Percentiles rank a stretch among this genome's conserved stretches.
These are phyloP conservation scores for Bradypodion ventrale DNA, from an alignment of 2,797 vertebrate genomes.

Conservation along the genomic window DNA sequence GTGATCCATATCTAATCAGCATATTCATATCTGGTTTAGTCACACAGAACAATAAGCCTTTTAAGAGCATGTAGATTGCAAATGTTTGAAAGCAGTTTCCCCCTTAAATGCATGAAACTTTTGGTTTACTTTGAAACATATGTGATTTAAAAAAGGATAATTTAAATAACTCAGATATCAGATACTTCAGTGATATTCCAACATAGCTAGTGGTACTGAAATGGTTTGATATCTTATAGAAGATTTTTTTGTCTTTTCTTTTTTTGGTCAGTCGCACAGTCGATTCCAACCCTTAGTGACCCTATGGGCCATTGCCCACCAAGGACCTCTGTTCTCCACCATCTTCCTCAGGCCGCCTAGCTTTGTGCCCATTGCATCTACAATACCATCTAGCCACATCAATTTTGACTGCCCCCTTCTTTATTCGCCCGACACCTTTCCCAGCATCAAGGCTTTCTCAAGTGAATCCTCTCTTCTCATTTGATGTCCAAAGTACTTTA, in stretches of 20 bases:
- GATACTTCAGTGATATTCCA: background rate
- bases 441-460: too few species aligned
- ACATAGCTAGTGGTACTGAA: background rate
- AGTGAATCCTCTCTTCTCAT: too few species aligned
- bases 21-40: background rate
- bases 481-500: too few species aligned
- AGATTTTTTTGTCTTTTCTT: background rate
- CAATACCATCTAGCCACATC: too few species aligned
- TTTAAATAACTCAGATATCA: background rate
- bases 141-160: background rate
- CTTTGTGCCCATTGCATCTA: too few species aligned
- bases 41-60: background rate
- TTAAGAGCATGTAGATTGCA: background rate
- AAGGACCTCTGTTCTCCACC: too few species aligned
- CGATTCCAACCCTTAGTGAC: too few species aligned
- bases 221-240: background rate
- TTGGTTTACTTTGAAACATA: background rate
- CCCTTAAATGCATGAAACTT: background rate
- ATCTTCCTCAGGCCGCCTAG: too few species aligned
- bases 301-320: too few species aligned
- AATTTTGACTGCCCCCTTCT: too few species aligned
- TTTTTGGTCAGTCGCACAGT: too few species aligned
- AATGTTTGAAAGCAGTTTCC: background rate
- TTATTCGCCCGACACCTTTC: too few species aligned
- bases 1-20: background rate